Conservation (phyloP, 2,113 vertebrate species). For the Lethenteron camtschaticum region DNA sequence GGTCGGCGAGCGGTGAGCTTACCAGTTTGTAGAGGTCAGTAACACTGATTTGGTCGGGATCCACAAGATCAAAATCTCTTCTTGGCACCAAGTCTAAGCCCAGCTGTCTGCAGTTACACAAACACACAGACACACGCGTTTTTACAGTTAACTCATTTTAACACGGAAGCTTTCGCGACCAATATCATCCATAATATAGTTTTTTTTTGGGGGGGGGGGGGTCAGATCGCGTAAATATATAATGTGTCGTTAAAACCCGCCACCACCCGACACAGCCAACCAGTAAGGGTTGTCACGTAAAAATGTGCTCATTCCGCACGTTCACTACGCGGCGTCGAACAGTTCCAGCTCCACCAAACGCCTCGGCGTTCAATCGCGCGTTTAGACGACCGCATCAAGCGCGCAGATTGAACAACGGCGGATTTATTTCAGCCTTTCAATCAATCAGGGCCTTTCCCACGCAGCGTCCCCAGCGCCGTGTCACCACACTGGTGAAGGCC, state of each 20-base stretch:
- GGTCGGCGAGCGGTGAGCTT: constrained; percentile 16
- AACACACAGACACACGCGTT: constrained; percentile 5
- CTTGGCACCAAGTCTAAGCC: constrained; percentile 84
- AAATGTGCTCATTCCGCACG: too few relatives aligned
- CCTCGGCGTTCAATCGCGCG: too few relatives aligned
- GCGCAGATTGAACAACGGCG: too few relatives aligned
- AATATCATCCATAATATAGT: neutral
- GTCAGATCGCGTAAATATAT: neutral
- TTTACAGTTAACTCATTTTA: neutral
- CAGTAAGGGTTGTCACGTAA: too few relatives aligned
- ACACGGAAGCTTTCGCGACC: neutral
- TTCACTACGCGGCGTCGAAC: too few relatives aligned
- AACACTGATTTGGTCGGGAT: constrained; percentile 84
- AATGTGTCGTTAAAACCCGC: too few relatives aligned
- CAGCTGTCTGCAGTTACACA: constrained; percentile 43
- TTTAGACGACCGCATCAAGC: too few relatives aligned
- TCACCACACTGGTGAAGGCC: too few relatives aligned
- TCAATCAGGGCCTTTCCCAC: too few relatives aligned
- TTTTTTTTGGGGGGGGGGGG: neutral
- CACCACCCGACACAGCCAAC: neutral
- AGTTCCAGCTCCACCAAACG: too few relatives aligned
- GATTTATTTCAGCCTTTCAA: too few relatives aligned
- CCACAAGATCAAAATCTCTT: constrained; percentile 91
- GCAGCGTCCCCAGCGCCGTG: too few relatives aligned
- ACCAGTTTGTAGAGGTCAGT: constrained; percentile 97